Base-by-base conservation (phyloP, 2,888 invertebrate species). In the Chrysolina americana region DNA sequence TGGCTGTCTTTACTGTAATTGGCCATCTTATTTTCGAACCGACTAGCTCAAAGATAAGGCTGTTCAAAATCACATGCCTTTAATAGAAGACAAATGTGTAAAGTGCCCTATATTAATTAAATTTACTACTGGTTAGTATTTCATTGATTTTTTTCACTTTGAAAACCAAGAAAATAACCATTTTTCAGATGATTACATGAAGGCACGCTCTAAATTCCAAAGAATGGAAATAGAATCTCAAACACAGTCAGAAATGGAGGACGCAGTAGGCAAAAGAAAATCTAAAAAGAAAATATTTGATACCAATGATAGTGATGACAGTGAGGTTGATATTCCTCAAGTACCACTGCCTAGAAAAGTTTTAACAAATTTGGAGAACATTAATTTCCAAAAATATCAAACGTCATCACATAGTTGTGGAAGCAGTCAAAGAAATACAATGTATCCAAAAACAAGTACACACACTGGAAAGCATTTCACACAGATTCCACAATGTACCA, bases 81-180 rank as follows among this genome's bases (percentile, higher is more conserved):
- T 62, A 59, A 15, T 36, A 19, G 62, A 59, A 15, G 59, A 68
- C 56, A 59, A 68, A 59, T 68, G 68, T 59, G n/a, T 68, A 1
- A 41, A 56, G 21, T 62, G 62, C 36, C 62, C 69, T 15, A 62
- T 69, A 19, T 11, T 59, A 41, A 41, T 69, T 59, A 69, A 69
- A 62, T 44, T 28, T 10, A 41, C 21, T 69, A 62, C 62, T 69
- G 69, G 69, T 69, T 62, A 44, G 69, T 69, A 69, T 56, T 48
- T 17, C 15, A 47, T 65, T 48, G 21, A 64, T 36, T 63, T 44
- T 17, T 44, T 65, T 5, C 9, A 65, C 6, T 65, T 44, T 65
- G 36, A 36, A 36, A 36, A 36, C 36, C 8, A 36, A 28, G 28
- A 5, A 28, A 28, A 28, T 28, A 28, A 28, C 15, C 10, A 63